These are phyloP conservation scores for Pherbina coryleti DNA, from an alignment of 2,888 invertebrate genomes.

Conservation along the genomic window DNA sequence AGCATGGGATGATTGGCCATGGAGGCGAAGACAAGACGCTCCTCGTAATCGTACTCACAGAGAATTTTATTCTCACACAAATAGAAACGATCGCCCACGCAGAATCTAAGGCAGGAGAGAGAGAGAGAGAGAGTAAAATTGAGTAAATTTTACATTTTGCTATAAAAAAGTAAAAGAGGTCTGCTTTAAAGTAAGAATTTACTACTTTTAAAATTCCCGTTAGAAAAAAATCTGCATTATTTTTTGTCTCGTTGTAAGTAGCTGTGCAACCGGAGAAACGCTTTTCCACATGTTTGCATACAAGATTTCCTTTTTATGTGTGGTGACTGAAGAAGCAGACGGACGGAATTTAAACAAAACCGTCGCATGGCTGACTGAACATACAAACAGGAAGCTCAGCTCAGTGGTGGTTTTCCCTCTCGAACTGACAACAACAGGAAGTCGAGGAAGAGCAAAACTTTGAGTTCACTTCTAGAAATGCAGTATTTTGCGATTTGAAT, in stretches of 20 bases:
- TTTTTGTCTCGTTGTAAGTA: background rate
- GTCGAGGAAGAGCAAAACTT: conserved; percentile 15
- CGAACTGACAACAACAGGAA: conserved; percentile 3
- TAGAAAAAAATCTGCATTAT: background rate
- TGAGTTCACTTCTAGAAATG: background rate
- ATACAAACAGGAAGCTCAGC: background rate
- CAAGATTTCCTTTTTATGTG: background rate
- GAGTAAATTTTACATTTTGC: background rate
- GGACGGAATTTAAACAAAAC: background rate
- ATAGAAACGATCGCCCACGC: conserved; percentile 97
- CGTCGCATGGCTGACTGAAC: background rate
- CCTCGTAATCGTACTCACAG: conserved; percentile 98
- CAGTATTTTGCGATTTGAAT: background rate
- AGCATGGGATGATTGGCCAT: conserved; percentile 88
- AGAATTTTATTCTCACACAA: conserved; percentile 97
- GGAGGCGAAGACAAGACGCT: conserved; percentile 93
- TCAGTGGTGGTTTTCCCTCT: background rate
- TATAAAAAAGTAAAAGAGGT: background rate
- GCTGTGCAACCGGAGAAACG: conserved; percentile 52
- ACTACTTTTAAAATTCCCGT: background rate
- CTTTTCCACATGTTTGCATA: conserved; percentile 59
- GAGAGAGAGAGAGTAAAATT: background rate
- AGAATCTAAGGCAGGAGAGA: conserved; percentile 78
- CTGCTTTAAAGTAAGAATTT: background rate
- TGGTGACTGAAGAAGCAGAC: background rate